Conservation (phyloP, 1,140 invertebrate species). For the Plodia interpunctella region DNA sequence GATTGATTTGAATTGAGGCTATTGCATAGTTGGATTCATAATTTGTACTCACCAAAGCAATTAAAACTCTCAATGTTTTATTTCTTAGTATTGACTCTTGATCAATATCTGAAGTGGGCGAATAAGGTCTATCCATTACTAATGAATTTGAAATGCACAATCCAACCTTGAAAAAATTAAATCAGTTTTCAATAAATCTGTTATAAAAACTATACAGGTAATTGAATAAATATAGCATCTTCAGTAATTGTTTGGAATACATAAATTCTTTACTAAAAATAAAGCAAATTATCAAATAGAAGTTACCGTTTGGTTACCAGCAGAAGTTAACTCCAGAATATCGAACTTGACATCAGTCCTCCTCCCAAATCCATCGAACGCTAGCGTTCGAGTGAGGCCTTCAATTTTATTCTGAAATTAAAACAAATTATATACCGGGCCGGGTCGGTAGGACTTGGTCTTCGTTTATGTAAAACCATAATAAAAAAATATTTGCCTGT, state of each 20-base stretch:
- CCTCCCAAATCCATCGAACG: constrained; percentile 90
- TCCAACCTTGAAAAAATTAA: constrained; percentile 41
- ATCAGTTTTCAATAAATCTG: no score
- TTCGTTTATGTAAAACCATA: no score
- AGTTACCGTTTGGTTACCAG: constrained; percentile 79
- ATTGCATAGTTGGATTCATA: no score
- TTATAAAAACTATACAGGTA: no score
- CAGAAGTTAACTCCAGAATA: constrained; percentile 84
- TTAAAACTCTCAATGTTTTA: constrained; percentile 86
- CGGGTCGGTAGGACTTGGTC: no score
- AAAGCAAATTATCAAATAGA: not conserved
- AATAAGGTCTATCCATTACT: constrained; percentile 36
- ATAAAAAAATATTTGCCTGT: no score
- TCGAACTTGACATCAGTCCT: constrained; percentile 88
- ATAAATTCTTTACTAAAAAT: no score
- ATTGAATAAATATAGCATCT: no score
- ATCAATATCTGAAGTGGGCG: constrained; percentile 43
- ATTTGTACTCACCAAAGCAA: constrained; percentile 87
- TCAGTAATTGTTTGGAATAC: no score
- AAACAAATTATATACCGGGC: not conserved
- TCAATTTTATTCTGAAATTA: constrained; percentile 70
- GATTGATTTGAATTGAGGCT: no score
- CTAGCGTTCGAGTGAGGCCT: constrained; percentile 88
- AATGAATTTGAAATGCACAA: constrained; percentile 42
- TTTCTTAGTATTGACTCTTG: constrained; percentile 59